Conservation (phyloP, 2,113 vertebrate species). For the Channa argus region DNA sequence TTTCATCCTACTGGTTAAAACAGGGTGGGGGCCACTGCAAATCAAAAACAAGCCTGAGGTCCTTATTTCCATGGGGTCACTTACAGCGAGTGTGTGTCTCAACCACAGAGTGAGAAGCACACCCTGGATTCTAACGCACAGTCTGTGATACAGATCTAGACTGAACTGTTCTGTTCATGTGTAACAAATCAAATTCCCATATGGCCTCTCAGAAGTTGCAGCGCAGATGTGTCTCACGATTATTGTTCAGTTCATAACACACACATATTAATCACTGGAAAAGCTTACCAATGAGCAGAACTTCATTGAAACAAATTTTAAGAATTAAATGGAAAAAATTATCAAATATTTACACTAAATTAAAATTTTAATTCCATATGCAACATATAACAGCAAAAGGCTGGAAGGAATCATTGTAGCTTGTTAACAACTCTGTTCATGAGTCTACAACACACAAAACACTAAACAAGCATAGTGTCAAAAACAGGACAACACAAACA, state of each 20-base stretch:
- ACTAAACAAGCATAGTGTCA: no score
- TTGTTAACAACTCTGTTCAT: no score
- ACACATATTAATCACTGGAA: slow-evolving; percentile 11
- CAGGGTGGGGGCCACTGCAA: slow-evolving; percentile 37
- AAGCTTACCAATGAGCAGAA: slow-evolving; percentile 21
- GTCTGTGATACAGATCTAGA: slow-evolving; percentile 48
- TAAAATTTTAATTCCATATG: no score
- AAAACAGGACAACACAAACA: no score
- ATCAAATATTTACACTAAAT: background rate
- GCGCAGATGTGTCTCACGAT: slow-evolving; percentile 61
- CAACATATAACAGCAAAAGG: no score
- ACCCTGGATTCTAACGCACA: slow-evolving; percentile 34
- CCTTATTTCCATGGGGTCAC: slow-evolving; percentile 61
- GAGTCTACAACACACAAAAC: no score
- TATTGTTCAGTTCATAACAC: slow-evolving; percentile 47
- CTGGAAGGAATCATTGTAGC: no score
- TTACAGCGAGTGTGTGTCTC: slow-evolving; percentile 14
- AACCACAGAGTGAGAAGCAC: slow-evolving; percentile 35
- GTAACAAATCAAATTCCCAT: slow-evolving; percentile 55
- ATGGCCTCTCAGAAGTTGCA: slow-evolving; percentile 41
- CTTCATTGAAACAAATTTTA: slow-evolving; percentile 28
- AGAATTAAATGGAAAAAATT: background rate
- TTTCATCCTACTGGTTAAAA: slow-evolving; percentile 38
- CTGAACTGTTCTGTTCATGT: slow-evolving; percentile 61
- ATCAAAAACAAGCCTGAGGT: slow-evolving; percentile 50